phyloP scores from a whole-genome alignment of 2,113 vertebrate species.

The Erinaceus europaeus region DNA sequence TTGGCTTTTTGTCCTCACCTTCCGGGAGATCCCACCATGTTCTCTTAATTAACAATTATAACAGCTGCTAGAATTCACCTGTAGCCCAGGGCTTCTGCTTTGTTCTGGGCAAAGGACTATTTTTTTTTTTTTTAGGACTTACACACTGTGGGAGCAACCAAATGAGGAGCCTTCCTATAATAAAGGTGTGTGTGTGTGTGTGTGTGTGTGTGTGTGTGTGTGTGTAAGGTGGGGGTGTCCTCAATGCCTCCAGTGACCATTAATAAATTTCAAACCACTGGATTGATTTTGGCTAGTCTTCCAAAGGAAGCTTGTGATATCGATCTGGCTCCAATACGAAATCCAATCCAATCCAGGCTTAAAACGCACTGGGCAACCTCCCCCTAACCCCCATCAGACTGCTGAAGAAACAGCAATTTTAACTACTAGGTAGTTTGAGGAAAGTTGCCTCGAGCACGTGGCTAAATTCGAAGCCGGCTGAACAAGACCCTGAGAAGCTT shows the following conservation, averaged over 20 bases:
- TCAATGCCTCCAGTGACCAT: background rate
- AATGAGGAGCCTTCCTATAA: conserved; percentile 20
- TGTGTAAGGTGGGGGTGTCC: background rate
- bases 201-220: no score
- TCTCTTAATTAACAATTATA: conserved; percentile 13
- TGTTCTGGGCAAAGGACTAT: background rate
- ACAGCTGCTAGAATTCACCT: background rate
- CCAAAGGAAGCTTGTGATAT: background rate
- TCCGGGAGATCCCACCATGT: background rate
- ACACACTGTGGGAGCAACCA: background rate
- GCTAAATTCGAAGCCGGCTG: background rate
- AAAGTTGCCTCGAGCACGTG: background rate
- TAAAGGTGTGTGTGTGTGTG: no score
- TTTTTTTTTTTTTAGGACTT: conserved; percentile 18
- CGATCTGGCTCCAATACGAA: background rate
- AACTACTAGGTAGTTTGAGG: background rate
- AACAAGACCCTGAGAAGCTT: background rate
- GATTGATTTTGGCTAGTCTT: conserved; percentile 35
- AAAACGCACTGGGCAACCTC: background rate
- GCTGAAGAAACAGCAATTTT: background rate
- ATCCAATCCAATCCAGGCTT: background rate
- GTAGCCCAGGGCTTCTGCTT: background rate
- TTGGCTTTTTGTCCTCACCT: conserved; percentile 2
- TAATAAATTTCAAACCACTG: conserved; percentile 37
- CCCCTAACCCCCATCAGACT: background rate